Evolutionary conservation across 2,888 invertebrate species (phyloP), one percentile per base, ranked within the genome.

Genomic region (Aphodius sticticus): DNA sequence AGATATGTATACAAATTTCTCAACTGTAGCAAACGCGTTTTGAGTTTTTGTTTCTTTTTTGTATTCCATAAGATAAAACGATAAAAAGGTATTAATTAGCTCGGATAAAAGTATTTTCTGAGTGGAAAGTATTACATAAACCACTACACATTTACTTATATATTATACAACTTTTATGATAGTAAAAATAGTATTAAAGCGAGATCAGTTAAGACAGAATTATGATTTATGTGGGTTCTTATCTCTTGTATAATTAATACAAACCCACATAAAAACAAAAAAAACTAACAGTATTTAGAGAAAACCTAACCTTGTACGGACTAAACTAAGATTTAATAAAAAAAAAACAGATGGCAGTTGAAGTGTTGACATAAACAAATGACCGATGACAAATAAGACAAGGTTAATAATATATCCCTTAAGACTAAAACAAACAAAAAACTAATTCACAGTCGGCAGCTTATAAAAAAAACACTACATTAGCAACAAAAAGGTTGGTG

Each of bases 171-270:
- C 2, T 53, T 53, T 53, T 53, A 53, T 53, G 53, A 53, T 53
- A 53, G 53, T 53, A 53, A 53, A 53, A 53, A 53, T 53, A 53
- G 53, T 53, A 53, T 53, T 53, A 74, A 74, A 74, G 74, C 74
- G 74, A 74, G 74, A 74, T 74, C 74, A 53, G 74, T 74, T 74
- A 74, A 74, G 37, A 74, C 74, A 74, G 74, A 74, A 74, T 74
- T 53, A 53, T 53, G 53, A 53, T 53, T 53, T 53, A 53, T 53
- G 53, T 53, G 12, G 53, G 53, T 12, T 53, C 53, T 53, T 53
- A 53, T 53, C 53, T 53, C 2, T 12, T 53, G 53, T 53, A 53
- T 53, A 53, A 53, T 53, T 53, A 53, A 53, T 53, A 53, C 53
- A 53, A 53, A 53, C 53, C 53, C 53, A 53, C 53, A 53, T 53